A percentile compares a stretch with the other conserved stretches of the same genome.
Conservation (phyloP, 2,888 invertebrate species). For the Clistopyga incitator region DNA sequence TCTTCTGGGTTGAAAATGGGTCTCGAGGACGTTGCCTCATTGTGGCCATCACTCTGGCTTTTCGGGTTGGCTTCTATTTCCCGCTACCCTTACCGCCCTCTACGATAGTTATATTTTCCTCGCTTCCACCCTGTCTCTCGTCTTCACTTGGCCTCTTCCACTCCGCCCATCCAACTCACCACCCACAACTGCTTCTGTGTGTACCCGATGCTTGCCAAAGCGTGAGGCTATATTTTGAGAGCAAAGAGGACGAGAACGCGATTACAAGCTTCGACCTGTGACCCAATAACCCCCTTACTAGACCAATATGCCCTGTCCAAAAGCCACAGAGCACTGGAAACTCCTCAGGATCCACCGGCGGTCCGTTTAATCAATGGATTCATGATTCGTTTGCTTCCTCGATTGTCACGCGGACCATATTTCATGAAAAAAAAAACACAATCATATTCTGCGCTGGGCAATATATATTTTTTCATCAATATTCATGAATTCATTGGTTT, state of each 20-base stretch:
- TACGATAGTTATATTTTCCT: conserved; percentile 53
- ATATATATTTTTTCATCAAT: neutral
- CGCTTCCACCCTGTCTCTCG: conserved; percentile 50
- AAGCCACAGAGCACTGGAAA: conserved; percentile 43
- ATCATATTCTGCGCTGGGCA: neutral
- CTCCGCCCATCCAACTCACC: conserved; percentile 12
- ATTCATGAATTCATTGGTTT: conserved; percentile 8
- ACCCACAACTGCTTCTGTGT: conserved; percentile 36
- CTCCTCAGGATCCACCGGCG: conserved; percentile 34
- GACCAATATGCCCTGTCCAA: conserved; percentile 54
- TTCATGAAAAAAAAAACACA: neutral
- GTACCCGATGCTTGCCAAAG: conserved; percentile 62
- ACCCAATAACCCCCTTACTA: conserved; percentile 63
- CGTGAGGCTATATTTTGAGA: conserved; percentile 56
- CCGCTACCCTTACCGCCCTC: conserved; percentile 4
- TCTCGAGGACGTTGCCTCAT: conserved; percentile 61
- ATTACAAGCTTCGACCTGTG: conserved; percentile 59
- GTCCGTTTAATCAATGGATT: conserved; percentile 41
- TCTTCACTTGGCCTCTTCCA: conserved; percentile 32
- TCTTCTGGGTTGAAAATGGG: conserved; percentile 56
- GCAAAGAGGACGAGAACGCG: conserved; percentile 61
- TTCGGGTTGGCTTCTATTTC: conserved; percentile 39
- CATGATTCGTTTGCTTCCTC: conserved; percentile 22
- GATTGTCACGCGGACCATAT: conserved; percentile 1
- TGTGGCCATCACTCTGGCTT: conserved; percentile 65